Conservation (phyloP, 2,888 invertebrate genomes). For the Nycteola revayana region DNA sequence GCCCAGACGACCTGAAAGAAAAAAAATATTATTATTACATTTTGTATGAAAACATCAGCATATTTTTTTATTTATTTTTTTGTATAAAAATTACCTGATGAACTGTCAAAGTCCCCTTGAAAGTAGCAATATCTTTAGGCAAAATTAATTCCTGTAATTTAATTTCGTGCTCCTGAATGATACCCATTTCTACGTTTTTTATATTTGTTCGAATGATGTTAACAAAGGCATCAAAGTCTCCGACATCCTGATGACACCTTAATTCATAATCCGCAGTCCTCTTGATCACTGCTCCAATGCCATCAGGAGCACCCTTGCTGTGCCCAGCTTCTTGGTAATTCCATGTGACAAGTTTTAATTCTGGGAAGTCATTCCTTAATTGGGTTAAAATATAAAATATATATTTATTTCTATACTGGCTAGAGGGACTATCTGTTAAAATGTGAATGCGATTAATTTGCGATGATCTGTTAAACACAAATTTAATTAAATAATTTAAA, state of each 20-base stretch:
- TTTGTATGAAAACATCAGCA: too few species aligned
- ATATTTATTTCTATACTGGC: constrained; percentile 13
- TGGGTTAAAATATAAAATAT: constrained; percentile 16
- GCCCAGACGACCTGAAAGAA: too few species aligned
- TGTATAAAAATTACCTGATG: too few species aligned
- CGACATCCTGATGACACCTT: constrained; percentile 9
- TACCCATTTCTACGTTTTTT: constrained; percentile 9
- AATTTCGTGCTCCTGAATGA: too few species aligned
- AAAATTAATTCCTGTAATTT: too few species aligned
- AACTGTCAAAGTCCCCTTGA: too few species aligned
- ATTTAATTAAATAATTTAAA: constrained; percentile 4
- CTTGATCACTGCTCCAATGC: constrained; percentile 40
- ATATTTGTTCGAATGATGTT: constrained; percentile 3
- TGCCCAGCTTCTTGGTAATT: constrained; percentile 42
- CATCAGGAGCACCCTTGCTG: constrained; percentile 45
- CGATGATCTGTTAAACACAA: constrained; percentile 8
- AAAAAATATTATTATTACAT: too few species aligned
- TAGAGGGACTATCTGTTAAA: constrained; percentile 14
- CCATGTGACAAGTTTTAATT: constrained; percentile 24
- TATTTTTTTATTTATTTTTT: too few species aligned
- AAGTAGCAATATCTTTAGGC: too few species aligned
- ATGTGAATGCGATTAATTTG: constrained; percentile 9
- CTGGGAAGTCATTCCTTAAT: constrained; percentile 5
- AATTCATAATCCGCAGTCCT: constrained; percentile 32
- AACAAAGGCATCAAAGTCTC: constrained; percentile 7